These are phyloP conservation scores for Hemiscyllium ocellatum DNA, from an alignment of 2,113 vertebrate species.

Conservation along the genomic window DNA sequence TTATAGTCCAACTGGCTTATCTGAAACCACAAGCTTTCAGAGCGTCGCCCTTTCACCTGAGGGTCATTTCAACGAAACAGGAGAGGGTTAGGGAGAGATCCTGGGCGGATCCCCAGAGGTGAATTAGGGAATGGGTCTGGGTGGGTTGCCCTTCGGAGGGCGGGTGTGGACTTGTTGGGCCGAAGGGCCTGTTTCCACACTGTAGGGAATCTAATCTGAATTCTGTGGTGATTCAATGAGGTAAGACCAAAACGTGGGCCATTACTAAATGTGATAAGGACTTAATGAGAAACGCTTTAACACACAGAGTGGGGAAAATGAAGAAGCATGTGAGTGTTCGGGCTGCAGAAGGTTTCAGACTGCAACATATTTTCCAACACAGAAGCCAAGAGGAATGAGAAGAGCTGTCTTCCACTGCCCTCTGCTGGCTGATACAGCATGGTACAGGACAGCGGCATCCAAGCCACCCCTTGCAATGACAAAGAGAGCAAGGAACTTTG, in stretches of 20 bases:
- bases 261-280: not conserved
- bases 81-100: no score
- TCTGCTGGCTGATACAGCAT: not conserved
- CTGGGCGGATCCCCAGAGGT: no score
- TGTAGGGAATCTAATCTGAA: no score
- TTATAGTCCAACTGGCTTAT: no score
- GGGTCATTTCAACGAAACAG: no score
- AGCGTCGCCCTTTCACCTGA: no score
- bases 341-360: not conserved
- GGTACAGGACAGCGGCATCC: not conserved
- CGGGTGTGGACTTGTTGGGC: no score
- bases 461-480: no score
- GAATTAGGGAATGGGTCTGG: not conserved
- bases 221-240: no score
- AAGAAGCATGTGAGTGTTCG: not conserved
- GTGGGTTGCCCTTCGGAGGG: no score
- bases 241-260: not conserved
- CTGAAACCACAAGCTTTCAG: no score
- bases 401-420: not conserved
- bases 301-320: not conserved
- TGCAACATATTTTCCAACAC: not conserved
- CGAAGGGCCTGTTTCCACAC: no score
- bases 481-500: not conserved
- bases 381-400: not conserved
- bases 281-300: not conserved